A percentile compares a stretch with the other conserved stretches of the same genome.
phyloP scores from a whole-genome alignment of 2,113 vertebrate genomes.

The Alethe castanea region DNA sequence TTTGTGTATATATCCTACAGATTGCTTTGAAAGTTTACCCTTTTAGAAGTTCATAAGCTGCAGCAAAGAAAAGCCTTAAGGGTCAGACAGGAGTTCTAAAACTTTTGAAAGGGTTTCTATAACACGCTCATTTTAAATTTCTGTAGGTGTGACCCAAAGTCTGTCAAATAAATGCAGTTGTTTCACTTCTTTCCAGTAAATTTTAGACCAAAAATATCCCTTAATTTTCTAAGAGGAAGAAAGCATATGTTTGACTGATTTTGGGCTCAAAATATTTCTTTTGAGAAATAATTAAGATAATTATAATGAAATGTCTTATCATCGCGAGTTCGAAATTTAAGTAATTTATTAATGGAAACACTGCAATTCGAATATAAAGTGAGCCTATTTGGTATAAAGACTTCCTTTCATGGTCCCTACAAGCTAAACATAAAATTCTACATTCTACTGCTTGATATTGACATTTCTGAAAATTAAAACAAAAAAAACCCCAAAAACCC shows the following conservation, averaged over 20 bases:
- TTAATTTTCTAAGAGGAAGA: not conserved
- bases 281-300: not conserved
- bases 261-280: not conserved
- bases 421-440: not conserved
- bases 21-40: slow-evolving; percentile 16
- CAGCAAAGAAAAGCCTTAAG: not conserved
- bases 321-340: not conserved
- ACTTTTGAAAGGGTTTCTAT: not conserved
- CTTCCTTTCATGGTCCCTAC: not conserved
- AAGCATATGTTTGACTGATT: not conserved
- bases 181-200: not conserved
- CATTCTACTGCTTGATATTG: not conserved
- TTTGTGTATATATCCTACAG: not conserved
- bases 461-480: not conserved
- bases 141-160: not conserved
- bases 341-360: not conserved
- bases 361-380: not conserved
- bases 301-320: not conserved
- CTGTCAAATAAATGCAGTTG: not conserved
- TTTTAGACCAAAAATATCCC: not conserved
- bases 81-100: not conserved
- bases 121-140: not conserved
- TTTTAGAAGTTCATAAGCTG: not conserved
- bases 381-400: not conserved
- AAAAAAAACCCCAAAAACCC: not conserved